Evolutionary conservation across 2,113 vertebrate species (phyloP).

Genomic region (Etheostoma cragini): DNA sequence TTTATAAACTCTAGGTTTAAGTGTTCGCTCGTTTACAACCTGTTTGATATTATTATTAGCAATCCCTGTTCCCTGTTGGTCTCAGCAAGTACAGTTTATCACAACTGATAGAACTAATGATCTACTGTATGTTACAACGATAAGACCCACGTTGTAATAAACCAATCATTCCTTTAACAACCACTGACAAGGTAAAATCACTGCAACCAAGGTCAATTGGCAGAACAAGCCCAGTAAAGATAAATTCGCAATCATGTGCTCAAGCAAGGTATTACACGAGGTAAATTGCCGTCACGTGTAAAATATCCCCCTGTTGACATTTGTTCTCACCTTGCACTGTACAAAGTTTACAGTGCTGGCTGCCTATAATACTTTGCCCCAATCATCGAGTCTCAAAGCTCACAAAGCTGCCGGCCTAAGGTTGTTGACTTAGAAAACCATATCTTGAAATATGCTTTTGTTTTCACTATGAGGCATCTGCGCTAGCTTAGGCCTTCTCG

Average conservation of each 20-base stretch:
- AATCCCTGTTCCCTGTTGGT: background rate
- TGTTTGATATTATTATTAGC: background rate
- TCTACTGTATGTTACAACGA: background rate
- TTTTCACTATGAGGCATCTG: slow-evolving; percentile 54
- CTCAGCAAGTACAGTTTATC: background rate
- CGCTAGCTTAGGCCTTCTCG: slow-evolving; percentile 42
- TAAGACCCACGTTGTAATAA: background rate
- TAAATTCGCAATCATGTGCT: slow-evolving; percentile 36
- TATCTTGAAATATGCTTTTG: slow-evolving; percentile 57
- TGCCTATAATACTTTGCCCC: slow-evolving; percentile 17
- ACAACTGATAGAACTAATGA: background rate
- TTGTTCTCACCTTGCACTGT: background rate
- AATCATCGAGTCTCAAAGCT: background rate
- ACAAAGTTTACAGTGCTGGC: slow-evolving; percentile 11
- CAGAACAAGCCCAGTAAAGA: slow-evolving; percentile 48
- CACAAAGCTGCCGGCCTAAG: slow-evolving; percentile 15
- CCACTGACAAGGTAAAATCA: background rate
- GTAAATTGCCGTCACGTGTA: slow-evolving; percentile 19
- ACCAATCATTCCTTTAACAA: background rate
- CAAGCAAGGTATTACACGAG: background rate
- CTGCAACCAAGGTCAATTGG: slow-evolving; percentile 45
- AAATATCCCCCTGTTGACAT: background rate
- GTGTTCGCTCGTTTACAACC: background rate
- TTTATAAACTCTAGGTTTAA: background rate
- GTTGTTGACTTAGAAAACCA: slow-evolving; percentile 8